Evolutionary conservation across 35 echinoderm and acorn worm species (phyloP).

Genomic region (Acanthaster planci): DNA sequence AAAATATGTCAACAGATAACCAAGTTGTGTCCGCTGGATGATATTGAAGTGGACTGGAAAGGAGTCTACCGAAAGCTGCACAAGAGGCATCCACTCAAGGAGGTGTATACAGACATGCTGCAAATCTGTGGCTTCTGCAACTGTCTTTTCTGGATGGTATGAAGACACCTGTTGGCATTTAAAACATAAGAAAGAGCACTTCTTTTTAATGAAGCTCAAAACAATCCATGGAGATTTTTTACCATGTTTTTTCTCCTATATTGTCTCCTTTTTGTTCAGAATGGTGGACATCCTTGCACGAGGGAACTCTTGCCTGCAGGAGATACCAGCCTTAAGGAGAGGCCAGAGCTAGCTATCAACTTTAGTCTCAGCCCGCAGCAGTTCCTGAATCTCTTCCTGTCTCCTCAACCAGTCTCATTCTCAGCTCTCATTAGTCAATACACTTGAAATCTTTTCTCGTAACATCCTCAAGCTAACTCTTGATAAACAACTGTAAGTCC

Average conservation of each 20-base stretch:
- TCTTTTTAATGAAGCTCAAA: no score
- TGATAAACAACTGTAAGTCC: no score
- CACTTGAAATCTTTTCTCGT: no score
- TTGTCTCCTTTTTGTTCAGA: neutral
- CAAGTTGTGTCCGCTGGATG: no score
- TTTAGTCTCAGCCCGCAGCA: neutral
- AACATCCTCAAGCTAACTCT: no score
- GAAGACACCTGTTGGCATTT: neutral
- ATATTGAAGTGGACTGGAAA: constrained; percentile 37
- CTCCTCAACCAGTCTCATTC: no score
- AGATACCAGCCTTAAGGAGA: neutral
- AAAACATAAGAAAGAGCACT: no score
- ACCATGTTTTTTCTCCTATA: neutral
- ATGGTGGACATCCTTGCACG: neutral
- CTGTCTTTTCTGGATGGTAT: constrained; percentile 60
- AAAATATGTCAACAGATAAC: no score
- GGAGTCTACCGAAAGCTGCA: constrained; percentile 36
- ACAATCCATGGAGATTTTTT: no score
- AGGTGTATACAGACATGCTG: constrained; percentile 47
- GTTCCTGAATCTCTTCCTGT: neutral
- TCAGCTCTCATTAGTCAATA: no score
- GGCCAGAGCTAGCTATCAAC: neutral
- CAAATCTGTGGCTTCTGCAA: constrained; percentile 48
- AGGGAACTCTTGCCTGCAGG: neutral
- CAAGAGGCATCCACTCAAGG: constrained; percentile 27